These are phyloP conservation scores for Drosophila kambysellisi DNA, from an alignment of 2,888 invertebrate species.

Conservation along the genomic window DNA sequence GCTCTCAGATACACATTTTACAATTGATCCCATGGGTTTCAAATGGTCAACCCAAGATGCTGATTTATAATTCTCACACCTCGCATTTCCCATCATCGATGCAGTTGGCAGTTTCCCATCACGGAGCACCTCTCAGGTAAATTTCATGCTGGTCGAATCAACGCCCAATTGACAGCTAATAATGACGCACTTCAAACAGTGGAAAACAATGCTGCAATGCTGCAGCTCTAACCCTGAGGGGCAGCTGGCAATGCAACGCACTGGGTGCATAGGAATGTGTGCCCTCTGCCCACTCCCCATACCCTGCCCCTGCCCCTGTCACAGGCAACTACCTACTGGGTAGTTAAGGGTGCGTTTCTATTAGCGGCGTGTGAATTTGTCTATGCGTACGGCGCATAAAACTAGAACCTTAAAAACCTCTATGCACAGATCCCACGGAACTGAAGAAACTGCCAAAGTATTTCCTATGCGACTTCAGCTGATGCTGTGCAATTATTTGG, in stretches of 20 bases:
- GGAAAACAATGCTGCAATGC: slow-evolving; percentile 13
- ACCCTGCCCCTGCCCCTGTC: not conserved
- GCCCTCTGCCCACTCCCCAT: slow-evolving; percentile 3
- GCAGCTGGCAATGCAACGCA: slow-evolving; percentile 34
- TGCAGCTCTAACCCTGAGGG: not conserved
- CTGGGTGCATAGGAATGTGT: slow-evolving; percentile 58
- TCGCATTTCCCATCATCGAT: slow-evolving; percentile 9
- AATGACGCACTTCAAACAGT: slow-evolving; percentile 61
- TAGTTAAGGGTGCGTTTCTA: slow-evolving; percentile 66
- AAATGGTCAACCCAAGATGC: slow-evolving; percentile 3
- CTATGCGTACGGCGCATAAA: slow-evolving; percentile 11
- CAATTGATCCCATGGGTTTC: not conserved
- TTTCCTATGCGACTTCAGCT: slow-evolving; percentile 24
- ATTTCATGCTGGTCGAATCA: slow-evolving; percentile 62
- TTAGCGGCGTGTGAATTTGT: slow-evolving; percentile 65
- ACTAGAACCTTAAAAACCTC: not conserved
- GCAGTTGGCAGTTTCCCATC: slow-evolving; percentile 35
- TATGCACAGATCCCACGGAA: slow-evolving; percentile 52
- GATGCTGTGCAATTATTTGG: slow-evolving; percentile 37
- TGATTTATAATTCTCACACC: slow-evolving; percentile 43
- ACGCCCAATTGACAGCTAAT: slow-evolving; percentile 79
- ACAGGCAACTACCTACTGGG: not conserved
- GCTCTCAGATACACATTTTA: not conserved
- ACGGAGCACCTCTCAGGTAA: slow-evolving; percentile 44
- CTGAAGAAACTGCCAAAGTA: slow-evolving; percentile 22